Percentiles rank a stretch among this genome's conserved stretches.
Conservation (phyloP, 2,797 vertebrate genomes). For the Tinamus major region DNA sequence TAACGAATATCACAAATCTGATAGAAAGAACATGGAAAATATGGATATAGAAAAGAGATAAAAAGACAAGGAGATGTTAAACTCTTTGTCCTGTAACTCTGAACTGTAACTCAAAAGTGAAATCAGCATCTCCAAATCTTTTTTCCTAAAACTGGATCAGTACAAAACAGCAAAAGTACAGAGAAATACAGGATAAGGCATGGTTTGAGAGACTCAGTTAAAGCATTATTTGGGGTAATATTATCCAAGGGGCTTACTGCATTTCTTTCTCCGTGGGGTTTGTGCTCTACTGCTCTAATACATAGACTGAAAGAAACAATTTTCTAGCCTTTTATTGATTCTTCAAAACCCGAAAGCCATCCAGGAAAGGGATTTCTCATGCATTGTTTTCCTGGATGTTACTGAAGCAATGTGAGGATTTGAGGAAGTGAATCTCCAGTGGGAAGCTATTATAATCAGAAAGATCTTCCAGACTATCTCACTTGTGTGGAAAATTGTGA, state of each 20-base stretch:
- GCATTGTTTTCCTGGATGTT: neutral
- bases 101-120: neutral
- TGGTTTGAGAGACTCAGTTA: neutral
- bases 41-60: neutral
- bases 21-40: neutral
- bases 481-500: neutral
- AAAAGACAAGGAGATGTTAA: neutral
- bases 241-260: neutral
- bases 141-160: neutral
- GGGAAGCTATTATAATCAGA: neutral
- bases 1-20: neutral
- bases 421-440: neutral
- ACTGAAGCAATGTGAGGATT: neutral
- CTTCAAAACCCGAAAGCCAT: neutral
- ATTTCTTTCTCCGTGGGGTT: neutral
- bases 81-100: neutral
- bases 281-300: neutral
- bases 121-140: neutral
- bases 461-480: neutral
- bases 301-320: neutral
- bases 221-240: neutral
- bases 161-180: neutral
- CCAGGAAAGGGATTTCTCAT: neutral
- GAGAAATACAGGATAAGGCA: neutral
- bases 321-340: neutral